Conservation (phyloP, 2,113 vertebrate species). For the Anguilla japonica region DNA sequence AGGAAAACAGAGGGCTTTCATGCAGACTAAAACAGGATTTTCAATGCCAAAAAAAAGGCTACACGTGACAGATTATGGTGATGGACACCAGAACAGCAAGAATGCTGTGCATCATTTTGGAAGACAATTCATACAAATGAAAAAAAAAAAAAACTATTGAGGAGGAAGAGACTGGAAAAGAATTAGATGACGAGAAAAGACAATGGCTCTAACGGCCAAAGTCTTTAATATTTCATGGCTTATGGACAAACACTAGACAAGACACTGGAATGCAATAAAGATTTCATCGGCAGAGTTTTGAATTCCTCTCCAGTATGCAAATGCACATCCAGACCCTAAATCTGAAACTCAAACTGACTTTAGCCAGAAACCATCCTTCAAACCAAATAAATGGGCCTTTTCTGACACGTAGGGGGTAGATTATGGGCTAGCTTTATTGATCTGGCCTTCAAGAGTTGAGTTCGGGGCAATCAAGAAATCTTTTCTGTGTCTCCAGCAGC, state of each 20-base stretch:
- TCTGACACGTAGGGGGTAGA: background rate
- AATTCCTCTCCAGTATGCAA: background rate
- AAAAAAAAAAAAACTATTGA: background rate
- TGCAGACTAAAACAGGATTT: background rate
- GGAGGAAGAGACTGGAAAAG: background rate
- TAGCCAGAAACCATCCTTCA: background rate
- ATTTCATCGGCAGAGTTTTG: too few relatives aligned
- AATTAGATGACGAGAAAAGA: background rate
- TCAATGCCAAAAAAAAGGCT: background rate
- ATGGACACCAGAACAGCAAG: background rate
- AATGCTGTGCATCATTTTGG: background rate
- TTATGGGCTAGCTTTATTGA: background rate
- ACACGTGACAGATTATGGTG: too few relatives aligned
- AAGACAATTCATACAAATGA: background rate
- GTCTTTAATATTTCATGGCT: background rate
- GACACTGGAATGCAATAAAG: too few relatives aligned
- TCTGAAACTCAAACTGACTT: background rate
- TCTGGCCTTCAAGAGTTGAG: background rate
- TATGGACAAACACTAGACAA: too few relatives aligned
- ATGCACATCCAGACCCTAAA: background rate
- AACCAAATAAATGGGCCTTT: background rate
- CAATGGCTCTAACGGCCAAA: background rate
- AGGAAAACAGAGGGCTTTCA: too few relatives aligned
- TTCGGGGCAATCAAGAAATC: background rate
- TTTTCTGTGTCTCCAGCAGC: background rate